These are phyloP conservation scores for Orycteropus afer DNA, from an alignment of 2,113 vertebrate species.

Conservation along the genomic window DNA sequence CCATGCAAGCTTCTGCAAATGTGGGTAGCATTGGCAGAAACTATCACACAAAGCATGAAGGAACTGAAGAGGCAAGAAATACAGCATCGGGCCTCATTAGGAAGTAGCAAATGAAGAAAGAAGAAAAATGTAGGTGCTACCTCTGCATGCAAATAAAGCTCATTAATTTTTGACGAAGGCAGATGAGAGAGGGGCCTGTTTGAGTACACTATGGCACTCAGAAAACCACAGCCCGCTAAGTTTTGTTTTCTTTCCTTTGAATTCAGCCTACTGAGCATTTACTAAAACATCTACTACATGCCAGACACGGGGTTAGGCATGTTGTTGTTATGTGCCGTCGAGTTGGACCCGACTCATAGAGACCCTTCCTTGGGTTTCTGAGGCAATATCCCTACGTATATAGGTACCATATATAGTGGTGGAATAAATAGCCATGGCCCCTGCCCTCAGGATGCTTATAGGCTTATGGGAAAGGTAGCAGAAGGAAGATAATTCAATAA, in stretches of 20 bases:
- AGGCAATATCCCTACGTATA: too few species aligned
- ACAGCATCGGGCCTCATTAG: neutral
- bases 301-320: neutral
- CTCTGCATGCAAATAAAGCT: neutral
- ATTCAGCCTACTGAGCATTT: neutral
- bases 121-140: neutral
- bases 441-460: neutral
- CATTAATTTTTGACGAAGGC: neutral
- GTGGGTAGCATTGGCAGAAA: neutral
- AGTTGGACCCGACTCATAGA: too few species aligned
- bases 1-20: neutral
- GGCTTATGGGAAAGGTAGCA: neutral
- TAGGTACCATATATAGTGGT: too few species aligned
- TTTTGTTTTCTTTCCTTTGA: constrained; percentile 13
- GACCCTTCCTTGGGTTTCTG: too few species aligned
- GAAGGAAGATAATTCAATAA: neutral
- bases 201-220: neutral
- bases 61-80: neutral
- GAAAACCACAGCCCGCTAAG: neutral
- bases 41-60: neutral
- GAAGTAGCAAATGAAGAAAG: neutral
- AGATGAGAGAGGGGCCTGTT: neutral
- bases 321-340: too few species aligned
- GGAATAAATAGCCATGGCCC: neutral
- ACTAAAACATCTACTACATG: neutral